A percentile compares a stretch with the other conserved stretches of the same genome.
phyloP scores from a whole-genome alignment of 2,113 vertebrate genomes.

The Entosphenus tridentatus region DNA sequence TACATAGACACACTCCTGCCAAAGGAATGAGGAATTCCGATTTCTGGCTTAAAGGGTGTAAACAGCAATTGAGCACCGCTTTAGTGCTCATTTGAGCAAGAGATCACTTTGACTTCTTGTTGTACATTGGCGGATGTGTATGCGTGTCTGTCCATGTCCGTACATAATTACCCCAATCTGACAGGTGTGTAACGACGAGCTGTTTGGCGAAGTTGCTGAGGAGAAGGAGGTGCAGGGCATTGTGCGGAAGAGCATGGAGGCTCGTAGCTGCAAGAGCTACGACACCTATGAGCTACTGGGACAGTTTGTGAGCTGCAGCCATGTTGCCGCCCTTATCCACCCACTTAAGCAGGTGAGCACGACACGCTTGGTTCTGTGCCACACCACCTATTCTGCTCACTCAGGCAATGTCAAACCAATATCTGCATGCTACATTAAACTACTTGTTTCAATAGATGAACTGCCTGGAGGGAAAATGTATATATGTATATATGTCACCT shows the following conservation, averaged over 20 bases:
- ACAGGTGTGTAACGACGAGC: constrained; percentile 77
- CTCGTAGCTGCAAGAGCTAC: constrained; percentile 71
- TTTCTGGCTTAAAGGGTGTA: too few relatives aligned
- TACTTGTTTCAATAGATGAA: background rate
- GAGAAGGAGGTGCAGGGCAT: constrained; percentile 89
- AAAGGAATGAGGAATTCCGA: too few relatives aligned
- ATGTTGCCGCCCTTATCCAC: constrained; percentile 50
- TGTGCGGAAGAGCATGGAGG: constrained; percentile 83
- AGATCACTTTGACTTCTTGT: background rate
- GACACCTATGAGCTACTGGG: constrained; percentile 78
- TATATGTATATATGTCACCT: constrained; percentile 2
- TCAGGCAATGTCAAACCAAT: background rate
- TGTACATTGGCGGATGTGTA: background rate
- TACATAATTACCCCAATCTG: constrained; percentile 7
- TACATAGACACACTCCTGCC: too few relatives aligned
- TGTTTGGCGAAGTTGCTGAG: constrained; percentile 65
- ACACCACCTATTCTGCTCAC: constrained; percentile 1
- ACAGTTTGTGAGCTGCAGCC: constrained; percentile 48
- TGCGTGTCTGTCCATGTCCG: background rate
- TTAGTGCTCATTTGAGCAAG: too few relatives aligned
- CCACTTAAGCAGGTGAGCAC: constrained; percentile 67
- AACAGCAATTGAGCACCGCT: too few relatives aligned
- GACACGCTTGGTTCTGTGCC: background rate
- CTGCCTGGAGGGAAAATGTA: background rate
- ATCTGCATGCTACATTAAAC: background rate